Conservation (phyloP, 2,888 invertebrate genomes). For the Endotricha flammealis region DNA sequence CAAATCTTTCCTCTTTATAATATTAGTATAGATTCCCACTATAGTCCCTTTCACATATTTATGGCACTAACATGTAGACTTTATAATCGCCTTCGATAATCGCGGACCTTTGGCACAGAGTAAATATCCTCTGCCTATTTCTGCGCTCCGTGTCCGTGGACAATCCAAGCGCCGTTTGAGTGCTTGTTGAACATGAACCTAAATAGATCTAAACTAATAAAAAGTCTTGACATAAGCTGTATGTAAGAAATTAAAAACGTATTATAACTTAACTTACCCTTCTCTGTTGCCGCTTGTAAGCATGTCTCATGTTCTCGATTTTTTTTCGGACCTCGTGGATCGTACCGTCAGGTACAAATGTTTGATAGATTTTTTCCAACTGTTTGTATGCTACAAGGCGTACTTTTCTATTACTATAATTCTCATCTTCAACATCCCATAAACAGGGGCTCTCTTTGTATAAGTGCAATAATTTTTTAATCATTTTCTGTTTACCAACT, state of each 20-base stretch:
- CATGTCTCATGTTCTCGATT: slow-evolving; percentile 28
- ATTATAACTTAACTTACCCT: slow-evolving; percentile 21
- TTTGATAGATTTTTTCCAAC: slow-evolving; percentile 21
- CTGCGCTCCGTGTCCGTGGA: no score
- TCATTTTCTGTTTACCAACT: neutral
- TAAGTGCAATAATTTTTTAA: slow-evolving; percentile 9
- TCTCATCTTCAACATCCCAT: slow-evolving; percentile 24
- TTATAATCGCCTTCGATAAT: no score
- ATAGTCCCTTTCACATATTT: no score
- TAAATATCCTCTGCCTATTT: no score
- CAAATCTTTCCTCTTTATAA: no score
- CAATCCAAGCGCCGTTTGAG: no score
- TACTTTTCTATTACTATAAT: slow-evolving; percentile 18
- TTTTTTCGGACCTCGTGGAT: slow-evolving; percentile 23
- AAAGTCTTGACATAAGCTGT: neutral
- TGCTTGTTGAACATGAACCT: no score
- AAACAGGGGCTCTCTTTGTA: slow-evolving; percentile 24
- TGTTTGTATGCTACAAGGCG: slow-evolving; percentile 18
- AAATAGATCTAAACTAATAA: neutral
- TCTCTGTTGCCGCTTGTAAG: slow-evolving; percentile 26
- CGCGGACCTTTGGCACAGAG: no score
- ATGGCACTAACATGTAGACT: no score
- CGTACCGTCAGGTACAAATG: slow-evolving; percentile 13
- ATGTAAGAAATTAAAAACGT: neutral
- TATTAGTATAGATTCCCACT: no score